Base-by-base conservation (phyloP, 1,140 invertebrate genomes). In the Camponotus vicinus region DNA sequence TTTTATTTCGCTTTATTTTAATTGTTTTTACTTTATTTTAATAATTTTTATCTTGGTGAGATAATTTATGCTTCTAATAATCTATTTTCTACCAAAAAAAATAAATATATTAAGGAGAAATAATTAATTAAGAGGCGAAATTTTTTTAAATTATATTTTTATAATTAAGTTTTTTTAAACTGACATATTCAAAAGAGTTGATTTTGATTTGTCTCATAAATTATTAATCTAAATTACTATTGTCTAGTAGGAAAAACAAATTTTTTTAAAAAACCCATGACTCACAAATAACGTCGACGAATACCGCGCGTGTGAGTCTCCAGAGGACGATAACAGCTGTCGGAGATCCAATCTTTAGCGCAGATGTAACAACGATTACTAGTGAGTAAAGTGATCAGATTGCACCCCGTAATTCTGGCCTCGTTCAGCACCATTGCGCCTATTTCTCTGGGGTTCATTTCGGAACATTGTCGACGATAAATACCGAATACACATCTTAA, bases 321-420 rank as follows among this genome's bases (percentile, higher is more conserved):
- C 71, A 92, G 67, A 61, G 90, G 93, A 70, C 70, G 80, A 83
- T 86, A 93, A 80, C 92, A 94, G 79, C 94, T 91, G 52, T 91
- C 91, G 49, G 78, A 85, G n/a, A 95, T 89, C 94, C 94, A 95
- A 85, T 95, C 94, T 75, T 95, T 95, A 59, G 88, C 92, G 61
- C 89, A 76, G 61, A 95, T 85, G 80, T 95, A 95, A 79, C 91
- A 91, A 87, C 92, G 94, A 92, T 93, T 95, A 83, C 94, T 95
- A 42, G 95, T 95, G 80, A 95, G 89, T 49, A 94, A 90, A 52
- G 94, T 95, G 91, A 95, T 92, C 77, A 95, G 87, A 88, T 92
- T 92, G 91, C 95, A 95, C 34, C 94, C 92, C 76, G 86, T 89
- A 27, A 92, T 45, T 32, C 94, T 93, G 27, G 90, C 91, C 32